phyloP scores from a whole-genome alignment of 2,113 vertebrate species.

The Prolemur simus region DNA sequence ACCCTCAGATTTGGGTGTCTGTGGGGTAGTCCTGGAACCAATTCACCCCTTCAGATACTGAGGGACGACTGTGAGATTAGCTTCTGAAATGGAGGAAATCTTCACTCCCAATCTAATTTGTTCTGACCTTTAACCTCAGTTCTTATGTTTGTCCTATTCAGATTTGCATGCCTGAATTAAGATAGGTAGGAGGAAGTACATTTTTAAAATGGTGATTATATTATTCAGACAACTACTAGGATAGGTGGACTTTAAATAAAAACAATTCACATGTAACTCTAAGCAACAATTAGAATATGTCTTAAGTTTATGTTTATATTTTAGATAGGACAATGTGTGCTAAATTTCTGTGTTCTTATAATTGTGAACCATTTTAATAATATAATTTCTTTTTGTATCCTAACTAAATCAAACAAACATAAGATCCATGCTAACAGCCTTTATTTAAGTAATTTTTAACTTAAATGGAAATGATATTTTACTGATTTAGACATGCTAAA shows the following conservation, averaged over 20 bases:
- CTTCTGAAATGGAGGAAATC: background rate
- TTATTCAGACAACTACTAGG: background rate
- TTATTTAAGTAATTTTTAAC: constrained; percentile 56
- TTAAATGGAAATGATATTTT: constrained; percentile 59
- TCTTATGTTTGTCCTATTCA: background rate
- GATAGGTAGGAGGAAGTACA: background rate
- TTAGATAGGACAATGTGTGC: background rate
- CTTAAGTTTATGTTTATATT: constrained; percentile 36
- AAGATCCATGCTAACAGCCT: constrained; percentile 45
- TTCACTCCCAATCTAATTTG: background rate
- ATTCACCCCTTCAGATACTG: background rate
- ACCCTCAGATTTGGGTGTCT: background rate
- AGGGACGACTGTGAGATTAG: background rate
- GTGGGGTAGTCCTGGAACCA: background rate
- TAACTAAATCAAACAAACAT: constrained; percentile 75
- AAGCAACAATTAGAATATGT: background rate
- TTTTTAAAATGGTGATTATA: background rate
- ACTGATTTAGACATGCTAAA: background rate
- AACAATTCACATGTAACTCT: background rate
- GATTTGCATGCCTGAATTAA: background rate
- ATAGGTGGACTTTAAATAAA: background rate
- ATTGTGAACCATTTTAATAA: constrained; percentile 38
- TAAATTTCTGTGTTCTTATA: background rate
- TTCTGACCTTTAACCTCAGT: background rate
- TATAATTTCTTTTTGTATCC: constrained; percentile 58